phyloP scores from a whole-genome alignment of 1,140 invertebrate species.

The Amphibalanus amphitrite region DNA sequence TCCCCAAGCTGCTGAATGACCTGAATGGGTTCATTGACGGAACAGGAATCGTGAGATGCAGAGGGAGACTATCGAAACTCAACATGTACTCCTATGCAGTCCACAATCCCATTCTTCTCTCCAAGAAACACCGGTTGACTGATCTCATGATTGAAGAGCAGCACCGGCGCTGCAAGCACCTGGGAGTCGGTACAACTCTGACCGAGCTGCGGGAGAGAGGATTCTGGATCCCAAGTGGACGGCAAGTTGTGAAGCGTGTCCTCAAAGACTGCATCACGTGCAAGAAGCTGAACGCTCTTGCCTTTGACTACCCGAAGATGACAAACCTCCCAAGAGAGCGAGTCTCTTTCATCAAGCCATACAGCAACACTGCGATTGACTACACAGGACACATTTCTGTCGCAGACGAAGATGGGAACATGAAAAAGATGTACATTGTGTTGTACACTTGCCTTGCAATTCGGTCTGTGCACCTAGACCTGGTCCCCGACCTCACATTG shows the following conservation, averaged over 20 bases:
- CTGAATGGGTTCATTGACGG: background rate
- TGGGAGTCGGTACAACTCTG: background rate
- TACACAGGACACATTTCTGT: background rate
- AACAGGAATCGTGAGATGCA: background rate
- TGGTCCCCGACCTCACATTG: background rate
- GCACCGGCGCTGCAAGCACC: background rate
- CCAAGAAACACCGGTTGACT: background rate
- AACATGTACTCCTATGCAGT: background rate
- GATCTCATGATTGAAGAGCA: background rate
- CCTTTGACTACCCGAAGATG: background rate
- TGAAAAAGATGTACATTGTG: background rate
- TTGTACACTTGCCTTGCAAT: background rate
- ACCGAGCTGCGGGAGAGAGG: background rate
- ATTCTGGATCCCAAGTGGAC: background rate
- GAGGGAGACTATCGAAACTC: background rate
- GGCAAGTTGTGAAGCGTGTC: background rate
- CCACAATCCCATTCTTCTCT: background rate
- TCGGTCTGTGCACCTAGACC: background rate
- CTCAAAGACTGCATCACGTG: background rate
- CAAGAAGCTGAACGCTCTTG: background rate
- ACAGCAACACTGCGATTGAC: background rate
- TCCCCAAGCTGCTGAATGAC: background rate
- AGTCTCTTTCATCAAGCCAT: background rate
- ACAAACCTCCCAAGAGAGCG: background rate
- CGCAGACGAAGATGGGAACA: background rate